Evolutionary conservation across 2,797 vertebrate genomes (phyloP).

Genomic region (Tapera naevia): DNA sequence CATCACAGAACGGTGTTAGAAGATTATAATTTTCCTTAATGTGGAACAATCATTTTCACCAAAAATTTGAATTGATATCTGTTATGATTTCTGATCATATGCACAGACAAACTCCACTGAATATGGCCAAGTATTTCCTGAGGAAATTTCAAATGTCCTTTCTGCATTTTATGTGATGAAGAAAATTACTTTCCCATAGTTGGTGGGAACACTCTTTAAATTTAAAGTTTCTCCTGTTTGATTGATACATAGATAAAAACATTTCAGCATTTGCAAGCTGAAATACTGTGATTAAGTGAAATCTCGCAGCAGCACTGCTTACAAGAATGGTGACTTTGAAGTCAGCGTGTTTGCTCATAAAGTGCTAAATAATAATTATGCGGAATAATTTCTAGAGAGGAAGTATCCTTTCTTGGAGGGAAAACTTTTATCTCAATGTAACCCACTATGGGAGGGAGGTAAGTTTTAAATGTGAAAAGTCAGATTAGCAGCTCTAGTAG

Average conservation of each 20-base stretch:
- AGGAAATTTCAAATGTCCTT: neutral
- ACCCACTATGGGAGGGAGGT: neutral
- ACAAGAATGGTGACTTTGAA: neutral
- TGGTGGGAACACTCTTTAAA: neutral
- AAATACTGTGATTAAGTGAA: neutral
- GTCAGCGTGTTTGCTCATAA: neutral
- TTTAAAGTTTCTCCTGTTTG: neutral
- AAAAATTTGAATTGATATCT: neutral
- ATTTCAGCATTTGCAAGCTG: neutral
- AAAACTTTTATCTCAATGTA: neutral
- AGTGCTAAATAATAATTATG: neutral
- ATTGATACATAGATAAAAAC: neutral
- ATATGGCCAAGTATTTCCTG: neutral
- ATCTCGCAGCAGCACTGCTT: neutral
- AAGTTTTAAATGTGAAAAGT: slow-evolving; percentile 13
- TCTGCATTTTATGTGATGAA: neutral
- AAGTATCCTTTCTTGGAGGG: neutral
- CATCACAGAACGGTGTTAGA: neutral
- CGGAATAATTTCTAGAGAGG: neutral
- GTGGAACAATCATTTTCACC: neutral
- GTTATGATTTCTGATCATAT: neutral
- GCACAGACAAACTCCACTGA: neutral
- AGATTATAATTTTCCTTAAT: neutral
- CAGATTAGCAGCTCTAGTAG: slow-evolving; percentile 13
- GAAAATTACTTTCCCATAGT: neutral